Percentiles rank a stretch among this genome's conserved stretches.
Conservation (phyloP, 2,113 vertebrate species). For the Rattus norvegicus region GRCr8 NC_086019.1:98185001-98185500, state of each 20-base stretch:
- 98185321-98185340: neutral
- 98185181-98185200: neutral
- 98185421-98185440: neutral
- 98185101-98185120: neutral
- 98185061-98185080: neutral
- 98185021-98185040: neutral
- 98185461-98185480: neutral
- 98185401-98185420: neutral
- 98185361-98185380: neutral
- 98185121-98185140: neutral
- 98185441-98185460: neutral
- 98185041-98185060: neutral
- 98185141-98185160: neutral
- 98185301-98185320: neutral
- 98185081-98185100: neutral
- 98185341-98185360: constrained; percentile 9
- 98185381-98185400: neutral
- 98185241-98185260: neutral
- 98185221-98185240: neutral
- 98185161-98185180: neutral
- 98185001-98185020: neutral
- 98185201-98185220: constrained; percentile 17
- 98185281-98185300: neutral
- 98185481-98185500: neutral
- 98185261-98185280: neutral